Evolutionary conservation across 2,888 invertebrate species (phyloP), one percentile per base, ranked within the genome.

Genomic region (Eudemis profundana): DNA sequence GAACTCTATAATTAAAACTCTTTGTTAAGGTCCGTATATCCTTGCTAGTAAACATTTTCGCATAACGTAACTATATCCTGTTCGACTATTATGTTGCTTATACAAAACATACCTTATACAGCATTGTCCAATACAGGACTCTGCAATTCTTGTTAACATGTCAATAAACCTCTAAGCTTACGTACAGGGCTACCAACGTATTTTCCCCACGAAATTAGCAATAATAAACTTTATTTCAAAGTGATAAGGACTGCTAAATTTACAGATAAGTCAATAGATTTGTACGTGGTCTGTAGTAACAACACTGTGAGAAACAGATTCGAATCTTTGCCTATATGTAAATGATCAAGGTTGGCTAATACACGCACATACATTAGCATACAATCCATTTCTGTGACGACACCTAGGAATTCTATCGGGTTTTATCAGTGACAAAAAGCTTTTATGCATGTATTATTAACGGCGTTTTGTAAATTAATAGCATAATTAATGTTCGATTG

Each of bases 371-470:
- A 19, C 72, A 87, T 89, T 89, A 82, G 78, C 86, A 89, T 84
- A 87, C 87, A 89, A 89, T 89, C 79, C 78, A 74, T 78, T 77
- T 78, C 71, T 77, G 69, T 83, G 81, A 82, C 79, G 76, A 79
- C 80, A 79, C 59, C 68, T 56, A 70, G 69, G 76, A 76, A 78
- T 77, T 77, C 74, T 69, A 74, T 69, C 69, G 67, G 51, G 44
- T 46, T 66, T 70, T 67, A 63, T 63, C 57, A 61, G 46, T 57
- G 61, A 61, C 57, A 47, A 46, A 61, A 53, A 33, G 33, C 51
- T 15, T 10, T 61, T 56, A 33, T 33, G 42, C 42, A 44, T 54
- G 38, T 19, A 8, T 40, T 49, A 64, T 44, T 36, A 38, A 38
- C 38, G 21, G 42, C 10, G 10, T 7, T 57, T 51, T 21, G 49